phyloP scores from a whole-genome alignment of 2,888 invertebrate genomes.

The Rhagonycha fulva region DNA sequence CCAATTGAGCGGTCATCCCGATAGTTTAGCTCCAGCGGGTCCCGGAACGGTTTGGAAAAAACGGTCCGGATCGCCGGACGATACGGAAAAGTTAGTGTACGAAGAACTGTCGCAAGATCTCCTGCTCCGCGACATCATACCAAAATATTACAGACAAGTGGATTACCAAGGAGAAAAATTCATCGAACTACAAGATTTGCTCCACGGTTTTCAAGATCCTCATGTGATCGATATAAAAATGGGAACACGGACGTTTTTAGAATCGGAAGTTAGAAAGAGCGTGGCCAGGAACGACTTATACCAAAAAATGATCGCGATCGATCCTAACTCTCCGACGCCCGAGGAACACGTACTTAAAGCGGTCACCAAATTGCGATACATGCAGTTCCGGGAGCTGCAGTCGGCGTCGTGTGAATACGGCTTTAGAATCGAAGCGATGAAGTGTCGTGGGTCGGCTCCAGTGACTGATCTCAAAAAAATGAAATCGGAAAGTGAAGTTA shows the following conservation, averaged over 20 bases:
- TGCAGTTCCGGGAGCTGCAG: slow-evolving; percentile 93
- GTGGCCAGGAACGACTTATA: slow-evolving; percentile 86
- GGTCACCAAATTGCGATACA: slow-evolving; percentile 94
- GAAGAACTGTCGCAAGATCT: slow-evolving; percentile 78
- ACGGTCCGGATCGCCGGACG: slow-evolving; percentile 69
- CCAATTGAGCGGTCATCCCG: slow-evolving; percentile 91
- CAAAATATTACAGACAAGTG: slow-evolving; percentile 82
- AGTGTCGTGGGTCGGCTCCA: slow-evolving; percentile 80
- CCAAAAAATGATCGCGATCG: slow-evolving; percentile 93
- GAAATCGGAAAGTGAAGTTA: slow-evolving; percentile 75
- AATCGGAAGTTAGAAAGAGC: slow-evolving; percentile 90
- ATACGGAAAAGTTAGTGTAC: slow-evolving; percentile 78
- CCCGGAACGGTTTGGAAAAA: slow-evolving; percentile 95
- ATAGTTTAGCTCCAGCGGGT: slow-evolving; percentile 90
- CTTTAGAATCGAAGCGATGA: slow-evolving; percentile 95
- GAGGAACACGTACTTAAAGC: slow-evolving; percentile 82
- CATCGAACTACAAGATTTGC: slow-evolving; percentile 93
- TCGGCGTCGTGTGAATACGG: slow-evolving; percentile 92
- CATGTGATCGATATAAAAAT: slow-evolving; percentile 98
- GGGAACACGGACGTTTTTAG: slow-evolving; percentile 94
- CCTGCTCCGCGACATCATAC: slow-evolving; percentile 73
- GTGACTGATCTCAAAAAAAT: slow-evolving; percentile 89
- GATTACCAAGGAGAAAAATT: slow-evolving; percentile 80
- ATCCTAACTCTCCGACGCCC: slow-evolving; percentile 82
- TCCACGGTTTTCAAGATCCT: slow-evolving; percentile 89